A percentile compares a stretch with the other conserved stretches of the same genome.
phyloP scores from a whole-genome alignment of 2,888 invertebrate genomes.

The Drosophila flavopinicola region DNA sequence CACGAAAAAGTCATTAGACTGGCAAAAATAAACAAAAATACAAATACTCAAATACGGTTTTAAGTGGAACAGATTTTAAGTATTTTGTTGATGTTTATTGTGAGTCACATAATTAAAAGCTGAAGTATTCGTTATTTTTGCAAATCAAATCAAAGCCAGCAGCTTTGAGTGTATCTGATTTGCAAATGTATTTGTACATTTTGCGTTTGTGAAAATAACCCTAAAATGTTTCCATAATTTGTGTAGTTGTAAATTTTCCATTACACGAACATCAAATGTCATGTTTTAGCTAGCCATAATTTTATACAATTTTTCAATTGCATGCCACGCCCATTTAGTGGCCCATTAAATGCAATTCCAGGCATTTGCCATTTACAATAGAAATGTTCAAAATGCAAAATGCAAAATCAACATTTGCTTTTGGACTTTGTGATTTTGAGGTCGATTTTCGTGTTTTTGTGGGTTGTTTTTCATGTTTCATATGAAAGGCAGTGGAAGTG shows the following conservation, averaged over 20 bases:
- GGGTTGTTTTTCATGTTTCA: no score
- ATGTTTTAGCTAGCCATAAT: not conserved
- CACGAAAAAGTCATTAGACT: slow-evolving; percentile 6
- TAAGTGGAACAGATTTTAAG: not conserved
- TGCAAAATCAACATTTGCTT: slow-evolving; percentile 43
- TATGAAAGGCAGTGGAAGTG: no score
- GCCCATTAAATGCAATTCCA: slow-evolving; percentile 18
- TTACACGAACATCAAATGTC: slow-evolving; percentile 10
- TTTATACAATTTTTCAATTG: slow-evolving; percentile 8
- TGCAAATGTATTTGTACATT: not conserved
- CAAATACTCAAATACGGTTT: not conserved
- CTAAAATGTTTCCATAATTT: not conserved
- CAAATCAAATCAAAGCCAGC: not conserved
- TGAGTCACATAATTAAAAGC: not conserved
- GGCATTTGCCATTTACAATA: slow-evolving; percentile 13
- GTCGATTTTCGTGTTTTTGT: slow-evolving; percentile 7
- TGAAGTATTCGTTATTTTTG: not conserved
- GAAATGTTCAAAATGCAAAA: slow-evolving; percentile 34
- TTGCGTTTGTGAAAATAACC: not conserved
- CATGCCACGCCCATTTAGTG: slow-evolving; percentile 12
- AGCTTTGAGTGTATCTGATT: not conserved
- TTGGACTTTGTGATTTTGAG: slow-evolving; percentile 26
- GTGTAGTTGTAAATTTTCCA: slow-evolving; percentile 12
- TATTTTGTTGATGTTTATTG: not conserved
- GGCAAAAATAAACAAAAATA: not conserved